Percentiles rank a stretch among this genome's conserved stretches.
These are phyloP conservation scores for Takifugu rubripes DNA, from an alignment of 2,797 vertebrate species.

Conservation along the genomic window DNA sequence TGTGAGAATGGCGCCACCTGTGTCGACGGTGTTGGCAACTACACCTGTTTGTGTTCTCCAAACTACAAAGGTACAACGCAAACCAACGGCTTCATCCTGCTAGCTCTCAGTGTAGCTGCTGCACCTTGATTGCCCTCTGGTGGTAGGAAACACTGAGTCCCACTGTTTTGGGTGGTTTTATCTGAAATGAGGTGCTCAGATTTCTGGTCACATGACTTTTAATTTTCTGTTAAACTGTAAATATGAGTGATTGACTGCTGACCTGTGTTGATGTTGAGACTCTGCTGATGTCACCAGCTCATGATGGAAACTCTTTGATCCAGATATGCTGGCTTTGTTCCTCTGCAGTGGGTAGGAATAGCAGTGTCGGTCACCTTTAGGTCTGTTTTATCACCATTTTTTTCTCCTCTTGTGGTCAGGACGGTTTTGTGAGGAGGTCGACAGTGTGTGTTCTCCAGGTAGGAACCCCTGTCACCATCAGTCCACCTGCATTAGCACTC, in stretches of 20 bases:
- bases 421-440: conserved; percentile 83
- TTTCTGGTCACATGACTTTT: neutral
- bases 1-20: conserved; percentile 88
- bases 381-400: too few species aligned
- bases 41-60: conserved; percentile 84
- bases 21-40: conserved; percentile 80
- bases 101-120: too few species aligned
- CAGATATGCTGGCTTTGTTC: neutral
- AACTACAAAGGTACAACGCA: conserved; percentile 77
- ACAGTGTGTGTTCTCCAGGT: conserved; percentile 78
- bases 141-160: too few species aligned
- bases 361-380: too few species aligned
- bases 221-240: neutral
- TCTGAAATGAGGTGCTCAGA: too few species aligned
- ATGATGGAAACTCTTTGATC: too few species aligned
- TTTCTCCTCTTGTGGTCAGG: conserved; percentile 67
- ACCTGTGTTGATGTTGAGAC: too few species aligned
- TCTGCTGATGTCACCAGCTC: too few species aligned
- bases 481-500: conserved; percentile 81
- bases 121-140: too few species aligned
- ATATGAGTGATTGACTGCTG: too few species aligned
- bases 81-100: neutral
- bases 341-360: too few species aligned
- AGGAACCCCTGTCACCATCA: conserved; percentile 86
- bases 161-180: too few species aligned